Evolutionary conservation across 2,113 vertebrate genomes (phyloP), one percentile per base, ranked within the genome.

Genomic region (Tyto alba): DNA sequence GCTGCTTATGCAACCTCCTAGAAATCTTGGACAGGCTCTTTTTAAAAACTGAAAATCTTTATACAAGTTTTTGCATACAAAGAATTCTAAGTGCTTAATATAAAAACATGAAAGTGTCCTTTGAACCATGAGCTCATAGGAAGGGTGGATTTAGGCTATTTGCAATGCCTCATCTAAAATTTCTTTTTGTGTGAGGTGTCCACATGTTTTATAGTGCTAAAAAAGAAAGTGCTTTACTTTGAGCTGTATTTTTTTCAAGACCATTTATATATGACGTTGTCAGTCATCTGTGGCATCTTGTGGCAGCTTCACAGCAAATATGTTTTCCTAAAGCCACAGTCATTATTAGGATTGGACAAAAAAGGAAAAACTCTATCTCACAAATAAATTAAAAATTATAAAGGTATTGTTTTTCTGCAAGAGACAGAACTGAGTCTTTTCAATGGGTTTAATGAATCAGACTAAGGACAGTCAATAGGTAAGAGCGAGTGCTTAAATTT

Each of bases 1-100:
- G 34, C 56, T 96, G 77, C 81, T 86, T 68, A 43, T 86, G 87
- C 36, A 81, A 34, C 91, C 52, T 92, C 62, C 63, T 30, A 91
- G 90, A 96, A 96, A 88, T 94, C 85, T 96, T 92, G 85, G 73
- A 95, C 91, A 79, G 50, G 10, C 5, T 87, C 7, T 90, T 73
- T 79, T 53, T 67, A 66, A 95, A 80, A 88, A 68, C 23, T 88
- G 47, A 86, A 91, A 94, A 64, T 57, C 59, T 87, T 85, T 82
- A 80, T 67, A 72, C 4, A 88, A 73, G 45, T 53, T 76, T 94
- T 50, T 13, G 1, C 20, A 17, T 62, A 66, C 30, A 76, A 76
- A 82, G 64, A 45, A 41, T 82, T 88, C 13, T 29, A 67, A 87
- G 43, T 48, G 13, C 25, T 72, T 87, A 88, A 88, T 76, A 87